A percentile compares a stretch with the other conserved stretches of the same genome.
These are phyloP conservation scores for Clupea harengus DNA, from an alignment of 2,113 vertebrate genomes.

Conservation along the genomic window DNA sequence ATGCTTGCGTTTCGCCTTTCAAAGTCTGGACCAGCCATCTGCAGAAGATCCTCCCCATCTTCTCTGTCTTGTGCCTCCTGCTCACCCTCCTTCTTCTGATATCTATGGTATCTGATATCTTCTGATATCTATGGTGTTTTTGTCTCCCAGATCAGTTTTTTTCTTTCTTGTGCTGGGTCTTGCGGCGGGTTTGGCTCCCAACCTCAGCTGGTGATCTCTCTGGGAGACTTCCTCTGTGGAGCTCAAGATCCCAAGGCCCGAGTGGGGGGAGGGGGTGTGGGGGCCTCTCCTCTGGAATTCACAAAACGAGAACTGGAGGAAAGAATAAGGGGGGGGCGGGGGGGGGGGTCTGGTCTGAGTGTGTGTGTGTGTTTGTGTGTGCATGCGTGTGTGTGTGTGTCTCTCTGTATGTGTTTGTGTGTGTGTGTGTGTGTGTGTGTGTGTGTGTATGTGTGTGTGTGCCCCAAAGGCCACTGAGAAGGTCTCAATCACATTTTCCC, in stretches of 20 bases:
- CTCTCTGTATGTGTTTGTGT: neutral
- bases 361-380: neutral
- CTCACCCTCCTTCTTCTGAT: neutral
- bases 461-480: neutral
- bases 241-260: neutral
- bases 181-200: neutral
- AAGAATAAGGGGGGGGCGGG: neutral
- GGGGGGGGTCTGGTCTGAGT: neutral
- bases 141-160: neutral
- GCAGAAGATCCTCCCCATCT: neutral
- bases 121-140: neutral
- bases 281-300: neutral
- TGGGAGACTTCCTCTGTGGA: slow-evolving; percentile 14
- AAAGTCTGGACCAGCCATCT: neutral
- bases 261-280: neutral
- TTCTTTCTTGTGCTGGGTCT: neutral
- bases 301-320: neutral
- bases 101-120: no score
- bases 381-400: neutral
- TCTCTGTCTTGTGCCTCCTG: neutral
- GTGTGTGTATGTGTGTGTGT: neutral
- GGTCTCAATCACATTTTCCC: slow-evolving; percentile 6
- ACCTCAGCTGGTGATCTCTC: neutral
- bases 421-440: neutral
- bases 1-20: neutral